Evolutionary conservation across 1,140 invertebrate genomes (phyloP), one percentile per base, ranked within the genome.

Genomic region (Sesamia nonagrioides): DNA sequence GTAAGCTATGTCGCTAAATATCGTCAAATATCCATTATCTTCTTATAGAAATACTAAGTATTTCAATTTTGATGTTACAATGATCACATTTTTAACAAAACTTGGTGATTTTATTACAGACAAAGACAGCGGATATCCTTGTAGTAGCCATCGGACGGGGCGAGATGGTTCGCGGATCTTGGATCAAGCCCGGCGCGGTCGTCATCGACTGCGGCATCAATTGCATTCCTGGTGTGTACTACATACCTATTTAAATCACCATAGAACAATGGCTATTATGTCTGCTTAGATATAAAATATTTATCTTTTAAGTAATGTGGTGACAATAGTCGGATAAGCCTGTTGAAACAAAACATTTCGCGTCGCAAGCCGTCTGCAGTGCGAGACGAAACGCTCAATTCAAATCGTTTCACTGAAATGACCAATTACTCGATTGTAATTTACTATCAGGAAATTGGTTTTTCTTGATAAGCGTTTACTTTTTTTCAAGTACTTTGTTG

Each of bases 151-250:
- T 99, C 85, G 99, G 99, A 0, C 96, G 97, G 87, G 95, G 99
- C 7, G 96, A 99, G 94, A 96, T 99, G 95, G 99, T 99, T 0
- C 98, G 98, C 93, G 98, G 97, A 0, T 97, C 97, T 66, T 99
- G 99, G 99, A 97, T 99, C 56, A 99, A 99, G 95, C 98, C 98
- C 0, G 99, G 99, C 18, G 99, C 99, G 60, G 97, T 99, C 37
- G 99, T 99, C n/a, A 99, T 99, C 84, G 99, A 99, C 93, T 99
- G 99, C 95, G 99, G 99, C 52, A 99, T 99, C 73, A 99, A 99
- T 95, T 96, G 97, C 5, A 97, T 99, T 83, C 96, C 98, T 95
- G 98, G 98, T 99, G 95, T 3, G 60, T 74, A 21, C 5, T 63
- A 27, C 27, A 7, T 42, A n/a, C 27, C 27, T 27, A 27, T 3